phyloP scores from a whole-genome alignment of 2,113 vertebrate genomes.

The Eurystomus gularis region DNA sequence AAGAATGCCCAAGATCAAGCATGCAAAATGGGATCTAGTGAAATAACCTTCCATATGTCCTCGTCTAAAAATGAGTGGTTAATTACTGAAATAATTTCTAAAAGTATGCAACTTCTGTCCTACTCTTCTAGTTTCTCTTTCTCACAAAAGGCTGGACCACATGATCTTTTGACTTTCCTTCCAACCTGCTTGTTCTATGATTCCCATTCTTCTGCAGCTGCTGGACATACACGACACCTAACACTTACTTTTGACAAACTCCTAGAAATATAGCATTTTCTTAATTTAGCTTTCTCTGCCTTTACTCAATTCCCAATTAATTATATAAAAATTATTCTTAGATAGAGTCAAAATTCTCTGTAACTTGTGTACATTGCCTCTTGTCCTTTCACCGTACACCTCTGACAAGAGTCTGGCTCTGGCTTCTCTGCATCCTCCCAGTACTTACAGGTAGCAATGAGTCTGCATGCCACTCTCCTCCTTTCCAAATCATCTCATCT shows the following conservation, averaged over 20 bases:
- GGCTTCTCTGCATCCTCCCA: neutral
- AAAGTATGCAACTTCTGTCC: neutral
- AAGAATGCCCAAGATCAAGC: neutral
- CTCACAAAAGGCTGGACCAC: rapidly evolving
- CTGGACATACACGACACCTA: neutral
- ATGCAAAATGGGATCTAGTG: neutral
- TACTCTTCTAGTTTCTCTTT: neutral
- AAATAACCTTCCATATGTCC: neutral
- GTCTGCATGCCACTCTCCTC: neutral
- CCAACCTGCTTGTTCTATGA: neutral
- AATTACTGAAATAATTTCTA: neutral
- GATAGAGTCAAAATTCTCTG: neutral
- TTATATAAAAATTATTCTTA: neutral
- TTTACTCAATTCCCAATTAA: neutral
- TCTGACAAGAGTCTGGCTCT: neutral
- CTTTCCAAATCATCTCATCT: neutral
- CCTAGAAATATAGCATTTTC: neutral
- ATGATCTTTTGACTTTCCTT: neutral
- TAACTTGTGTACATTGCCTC: neutral
- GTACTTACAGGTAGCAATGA: neutral
- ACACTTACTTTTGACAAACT: neutral
- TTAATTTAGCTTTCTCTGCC: neutral
- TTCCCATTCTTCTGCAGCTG: neutral
- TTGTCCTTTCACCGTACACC: neutral
- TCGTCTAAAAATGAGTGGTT: neutral